Evolutionary conservation across 1,140 invertebrate genomes (phyloP).

Genomic region (Pachyrhynchus sulphureomaculatus): DNA sequence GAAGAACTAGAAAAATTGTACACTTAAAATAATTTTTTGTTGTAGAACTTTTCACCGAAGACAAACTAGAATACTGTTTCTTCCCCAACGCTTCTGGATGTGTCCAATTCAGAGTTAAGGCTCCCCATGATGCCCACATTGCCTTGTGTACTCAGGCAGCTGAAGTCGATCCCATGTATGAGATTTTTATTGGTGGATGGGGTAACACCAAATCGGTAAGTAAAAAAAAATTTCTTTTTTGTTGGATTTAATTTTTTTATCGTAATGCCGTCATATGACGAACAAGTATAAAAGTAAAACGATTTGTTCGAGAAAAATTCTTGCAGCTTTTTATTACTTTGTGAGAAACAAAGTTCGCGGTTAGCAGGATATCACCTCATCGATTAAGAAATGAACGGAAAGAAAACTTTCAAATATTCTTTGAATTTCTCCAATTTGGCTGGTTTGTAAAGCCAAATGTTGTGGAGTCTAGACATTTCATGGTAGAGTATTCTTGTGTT

Average conservation of each 20-base stretch:
- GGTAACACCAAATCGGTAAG: conserved; percentile 74
- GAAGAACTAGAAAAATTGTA: too few relatives aligned
- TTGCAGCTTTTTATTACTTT: background rate
- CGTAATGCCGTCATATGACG: too few relatives aligned
- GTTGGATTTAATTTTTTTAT: too few relatives aligned
- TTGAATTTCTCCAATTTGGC: too few relatives aligned
- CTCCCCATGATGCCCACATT: conserved; percentile 78
- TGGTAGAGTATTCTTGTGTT: too few relatives aligned
- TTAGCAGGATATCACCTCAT: background rate
- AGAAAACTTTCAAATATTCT: too few relatives aligned
- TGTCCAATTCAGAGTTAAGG: conserved; percentile 72
- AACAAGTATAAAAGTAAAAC: too few relatives aligned
- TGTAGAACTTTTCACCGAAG: conserved; percentile 72
- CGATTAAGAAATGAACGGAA: too few relatives aligned
- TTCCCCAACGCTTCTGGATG: conserved; percentile 66
- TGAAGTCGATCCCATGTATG: conserved; percentile 72
- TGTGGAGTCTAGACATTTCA: too few relatives aligned
- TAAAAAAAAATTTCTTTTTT: background rate
- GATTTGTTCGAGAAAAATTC: too few relatives aligned
- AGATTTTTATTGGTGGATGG: conserved; percentile 84
- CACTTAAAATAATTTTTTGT: conserved; percentile 37
- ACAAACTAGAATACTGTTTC: conserved; percentile 80
- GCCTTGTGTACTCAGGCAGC: conserved; percentile 67
- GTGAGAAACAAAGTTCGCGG: background rate
- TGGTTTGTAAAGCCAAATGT: too few relatives aligned